A percentile compares a stretch with the other conserved stretches of the same genome.
phyloP scores from a whole-genome alignment of 1,140 invertebrate genomes.

The Tetranychus cinnabarinus region DNA sequence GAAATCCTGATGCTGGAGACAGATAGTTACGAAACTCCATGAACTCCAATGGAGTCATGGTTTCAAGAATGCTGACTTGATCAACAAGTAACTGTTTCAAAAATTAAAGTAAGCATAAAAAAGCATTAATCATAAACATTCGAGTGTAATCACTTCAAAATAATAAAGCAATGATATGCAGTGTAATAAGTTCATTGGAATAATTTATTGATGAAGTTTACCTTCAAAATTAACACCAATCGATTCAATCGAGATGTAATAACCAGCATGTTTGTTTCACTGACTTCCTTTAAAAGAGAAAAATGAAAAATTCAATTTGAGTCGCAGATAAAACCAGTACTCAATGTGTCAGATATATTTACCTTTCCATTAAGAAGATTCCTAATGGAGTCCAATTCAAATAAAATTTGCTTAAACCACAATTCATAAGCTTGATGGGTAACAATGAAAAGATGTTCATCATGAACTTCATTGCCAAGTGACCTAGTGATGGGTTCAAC shows the following conservation, averaged over 20 bases:
- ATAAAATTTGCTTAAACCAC: constrained; percentile 99
- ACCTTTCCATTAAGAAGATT: constrained; percentile 46
- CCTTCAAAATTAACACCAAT: constrained; percentile 81
- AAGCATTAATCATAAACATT: background rate
- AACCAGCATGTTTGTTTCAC: constrained; percentile 74
- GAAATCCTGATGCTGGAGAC: constrained; percentile 85
- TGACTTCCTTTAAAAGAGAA: constrained; percentile 30
- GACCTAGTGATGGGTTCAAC: constrained; percentile 56
- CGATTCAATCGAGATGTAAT: constrained; percentile 75
- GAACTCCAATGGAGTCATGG: constrained; percentile 91
- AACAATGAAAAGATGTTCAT: constrained; percentile 91
- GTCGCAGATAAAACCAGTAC: background rate
- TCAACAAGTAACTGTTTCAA: constrained; percentile 58
- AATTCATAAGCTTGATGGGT: constrained; percentile 97
- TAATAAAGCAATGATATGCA: background rate
- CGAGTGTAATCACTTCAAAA: background rate
- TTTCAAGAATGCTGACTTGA: constrained; percentile 89
- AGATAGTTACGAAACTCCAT: constrained; percentile 78
- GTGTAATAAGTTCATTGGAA: background rate
- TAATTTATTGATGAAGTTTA: constrained; percentile 21
- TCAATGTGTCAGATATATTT: constrained; percentile 6
- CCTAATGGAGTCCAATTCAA: constrained; percentile 78
- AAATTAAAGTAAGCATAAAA: background rate
- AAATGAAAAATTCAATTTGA: constrained; percentile 4
- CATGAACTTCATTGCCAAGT: constrained; percentile 45